These are phyloP conservation scores for Siphonodentalium dalli DNA, from an alignment of 2,888 invertebrate species.

Conservation along the genomic window DNA sequence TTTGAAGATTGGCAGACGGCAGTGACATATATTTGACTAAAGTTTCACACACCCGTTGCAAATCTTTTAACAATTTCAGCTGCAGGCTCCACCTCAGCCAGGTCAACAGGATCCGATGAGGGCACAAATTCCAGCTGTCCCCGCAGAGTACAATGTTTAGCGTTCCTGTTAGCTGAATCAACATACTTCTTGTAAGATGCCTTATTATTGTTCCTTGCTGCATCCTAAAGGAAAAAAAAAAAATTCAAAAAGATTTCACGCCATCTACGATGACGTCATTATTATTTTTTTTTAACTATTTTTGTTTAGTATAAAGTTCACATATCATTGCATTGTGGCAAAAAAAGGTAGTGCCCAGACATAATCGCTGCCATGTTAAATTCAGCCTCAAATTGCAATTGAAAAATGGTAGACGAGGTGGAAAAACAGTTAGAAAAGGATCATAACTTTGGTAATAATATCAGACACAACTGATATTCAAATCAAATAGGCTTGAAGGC, in stretches of 20 bases:
- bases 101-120: slow-evolving; percentile 75
- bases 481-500: too few species aligned
- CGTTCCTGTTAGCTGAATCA: slow-evolving; percentile 85
- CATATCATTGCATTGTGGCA: background rate
- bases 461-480: too few species aligned
- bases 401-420: too few species aligned
- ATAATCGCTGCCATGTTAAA: too few species aligned
- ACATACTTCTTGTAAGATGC: slow-evolving; percentile 85
- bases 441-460: too few species aligned
- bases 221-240: slow-evolving; percentile 73
- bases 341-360: background rate
- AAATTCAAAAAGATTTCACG: slow-evolving; percentile 40
- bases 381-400: too few species aligned
- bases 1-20: too few species aligned
- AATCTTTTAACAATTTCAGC: slow-evolving; percentile 94
- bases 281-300: background rate
- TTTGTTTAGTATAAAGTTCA: background rate
- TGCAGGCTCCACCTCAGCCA: slow-evolving; percentile 91
- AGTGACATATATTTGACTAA: background rate
- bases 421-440: too few species aligned
- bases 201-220: slow-evolving; percentile 80
- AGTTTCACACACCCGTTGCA: slow-evolving; percentile 75
- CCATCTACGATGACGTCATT: background rate
- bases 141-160: slow-evolving; percentile 85
- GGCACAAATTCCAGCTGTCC: slow-evolving; percentile 90